Percentiles rank a stretch among this genome's conserved stretches.
These are phyloP conservation scores for Zaprionus lachaisei DNA, from an alignment of 1,140 invertebrate species.

Conservation along the genomic window DNA sequence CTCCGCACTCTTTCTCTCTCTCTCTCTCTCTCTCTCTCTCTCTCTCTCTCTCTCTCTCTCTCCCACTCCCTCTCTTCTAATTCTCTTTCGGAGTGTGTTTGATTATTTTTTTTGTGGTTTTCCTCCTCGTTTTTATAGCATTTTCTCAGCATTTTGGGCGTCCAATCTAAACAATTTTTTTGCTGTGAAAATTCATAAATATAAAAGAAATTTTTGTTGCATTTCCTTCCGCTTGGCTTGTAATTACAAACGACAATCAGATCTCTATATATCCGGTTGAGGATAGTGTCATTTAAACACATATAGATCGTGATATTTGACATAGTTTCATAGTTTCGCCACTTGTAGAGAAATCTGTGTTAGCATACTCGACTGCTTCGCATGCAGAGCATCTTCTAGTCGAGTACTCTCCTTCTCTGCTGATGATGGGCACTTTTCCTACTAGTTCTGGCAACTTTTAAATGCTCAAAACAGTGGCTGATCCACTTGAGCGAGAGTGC, in stretches of 20 bases:
- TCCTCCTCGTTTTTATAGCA: conserved; percentile 42
- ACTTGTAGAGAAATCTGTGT: not conserved
- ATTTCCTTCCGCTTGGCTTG: conserved; percentile 76
- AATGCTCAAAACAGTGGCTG: conserved; percentile 27
- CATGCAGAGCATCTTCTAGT: conserved; percentile 14
- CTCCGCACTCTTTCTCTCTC: not conserved
- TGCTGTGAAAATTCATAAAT: not conserved
- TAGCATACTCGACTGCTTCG: not conserved
- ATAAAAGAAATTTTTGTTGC: conserved; percentile 28
- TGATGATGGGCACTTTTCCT: conserved; percentile 14
- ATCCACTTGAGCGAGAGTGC: conserved; percentile 53
- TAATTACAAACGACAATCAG: conserved; percentile 59
- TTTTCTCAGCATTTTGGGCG: conserved; percentile 18
- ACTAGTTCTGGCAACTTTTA: conserved; percentile 33
- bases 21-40: not conserved
- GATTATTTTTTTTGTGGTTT: conserved; percentile 66
- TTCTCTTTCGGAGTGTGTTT: conserved; percentile 6
- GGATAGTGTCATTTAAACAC: not conserved
- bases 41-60: not conserved
- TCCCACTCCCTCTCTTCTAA: not conserved
- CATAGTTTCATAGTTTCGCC: not conserved
- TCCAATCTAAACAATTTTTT: conserved; percentile 33
- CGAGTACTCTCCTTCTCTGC: conserved; percentile 6
- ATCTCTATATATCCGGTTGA: not conserved
- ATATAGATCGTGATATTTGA: not conserved